A percentile compares a stretch with the other conserved stretches of the same genome.
These are phyloP conservation scores for Synanthedon vespiformis DNA, from an alignment of 2,888 invertebrate genomes.

Conservation along the genomic window DNA sequence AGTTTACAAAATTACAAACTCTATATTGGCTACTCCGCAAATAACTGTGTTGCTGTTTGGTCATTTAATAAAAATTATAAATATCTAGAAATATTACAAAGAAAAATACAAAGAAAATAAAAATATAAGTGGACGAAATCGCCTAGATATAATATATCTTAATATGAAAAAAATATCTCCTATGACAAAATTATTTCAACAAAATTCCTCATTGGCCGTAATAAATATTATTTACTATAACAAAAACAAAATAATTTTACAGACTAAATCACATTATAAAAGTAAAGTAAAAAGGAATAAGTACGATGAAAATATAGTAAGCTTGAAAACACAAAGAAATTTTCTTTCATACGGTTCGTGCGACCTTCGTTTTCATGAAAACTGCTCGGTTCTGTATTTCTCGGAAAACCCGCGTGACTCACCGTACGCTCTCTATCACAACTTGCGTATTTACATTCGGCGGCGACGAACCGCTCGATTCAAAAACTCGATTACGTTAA, in stretches of 20 bases:
- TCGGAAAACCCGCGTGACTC: conserved; percentile 69
- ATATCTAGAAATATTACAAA: no score
- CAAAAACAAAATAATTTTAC: not conserved
- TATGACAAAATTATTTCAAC: no score
- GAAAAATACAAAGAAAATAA: no score
- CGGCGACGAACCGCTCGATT: conserved; percentile 38
- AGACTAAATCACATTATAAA: not conserved
- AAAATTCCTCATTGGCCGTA: no score
- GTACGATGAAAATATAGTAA: not conserved
- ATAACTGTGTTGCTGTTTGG: no score
- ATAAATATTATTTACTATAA: not conserved
- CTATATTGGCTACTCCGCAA: no score
- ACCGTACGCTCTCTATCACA: conserved; percentile 48
- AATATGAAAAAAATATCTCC: no score
- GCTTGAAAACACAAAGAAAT: not conserved
- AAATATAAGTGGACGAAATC: no score
- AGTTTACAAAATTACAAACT: no score
- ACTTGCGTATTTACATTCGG: conserved; percentile 60
- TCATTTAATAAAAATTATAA: no score
- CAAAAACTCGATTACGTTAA: conserved; percentile 65
- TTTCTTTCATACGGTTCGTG: conserved; percentile 3
- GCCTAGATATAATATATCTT: no score
- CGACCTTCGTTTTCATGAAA: conserved; percentile 65
- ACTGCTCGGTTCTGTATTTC: conserved; percentile 49
- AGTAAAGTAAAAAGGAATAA: not conserved